phyloP scores from a whole-genome alignment of 2,888 invertebrate species.

The Andrena praecox region DNA sequence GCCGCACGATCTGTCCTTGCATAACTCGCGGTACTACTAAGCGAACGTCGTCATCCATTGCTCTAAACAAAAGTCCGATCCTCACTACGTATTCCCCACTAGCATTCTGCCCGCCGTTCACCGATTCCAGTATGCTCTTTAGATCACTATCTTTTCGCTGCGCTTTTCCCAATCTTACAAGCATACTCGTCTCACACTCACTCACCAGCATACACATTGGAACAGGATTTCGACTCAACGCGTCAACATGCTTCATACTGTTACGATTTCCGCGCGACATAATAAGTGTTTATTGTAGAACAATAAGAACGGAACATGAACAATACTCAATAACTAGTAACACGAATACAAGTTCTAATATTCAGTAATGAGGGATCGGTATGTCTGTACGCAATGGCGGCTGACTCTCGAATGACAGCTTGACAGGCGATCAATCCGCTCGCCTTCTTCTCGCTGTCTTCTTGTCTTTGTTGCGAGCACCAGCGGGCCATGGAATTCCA shows the following conservation, averaged over 20 bases:
- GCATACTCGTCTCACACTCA: slow-evolving; percentile 9
- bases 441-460: too few relatives aligned
- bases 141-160: not conserved
- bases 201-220: slow-evolving; percentile 3
- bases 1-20: not conserved
- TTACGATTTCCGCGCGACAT: too few relatives aligned
- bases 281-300: too few relatives aligned
- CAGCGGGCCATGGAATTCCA: too few relatives aligned
- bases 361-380: too few relatives aligned
- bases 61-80: slow-evolving; percentile 2
- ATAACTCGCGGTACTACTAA: not conserved
- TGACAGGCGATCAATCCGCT: too few relatives aligned
- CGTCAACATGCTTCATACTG: slow-evolving; percentile 19
- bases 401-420: too few relatives aligned
- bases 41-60: not conserved
- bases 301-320: too few relatives aligned
- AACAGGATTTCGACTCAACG: not conserved
- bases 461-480: too few relatives aligned
- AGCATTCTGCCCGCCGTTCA: not conserved
- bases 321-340: too few relatives aligned
- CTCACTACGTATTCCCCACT: not conserved
- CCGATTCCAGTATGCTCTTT: not conserved
- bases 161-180: slow-evolving; percentile 3
- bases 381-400: too few relatives aligned
- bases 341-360: too few relatives aligned